Evolutionary conservation across 2,888 invertebrate species (phyloP).

Genomic region (Lutraria lutraria): DNA sequence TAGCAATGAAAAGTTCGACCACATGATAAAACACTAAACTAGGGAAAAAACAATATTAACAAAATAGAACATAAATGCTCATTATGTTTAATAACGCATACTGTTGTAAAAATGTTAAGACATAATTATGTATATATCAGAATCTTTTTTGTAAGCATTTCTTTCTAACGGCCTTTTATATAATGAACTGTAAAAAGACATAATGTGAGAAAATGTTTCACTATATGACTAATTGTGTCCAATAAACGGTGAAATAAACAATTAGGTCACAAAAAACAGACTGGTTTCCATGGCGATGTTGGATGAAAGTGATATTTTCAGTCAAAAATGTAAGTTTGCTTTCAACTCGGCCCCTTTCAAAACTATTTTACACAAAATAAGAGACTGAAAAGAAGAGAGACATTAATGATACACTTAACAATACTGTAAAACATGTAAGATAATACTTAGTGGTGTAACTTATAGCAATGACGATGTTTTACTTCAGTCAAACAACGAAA

Average conservation of each 20-base stretch:
- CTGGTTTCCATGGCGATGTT: background rate
- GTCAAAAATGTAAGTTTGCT: background rate
- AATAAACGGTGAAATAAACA: conserved; percentile 3
- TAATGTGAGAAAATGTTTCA: background rate
- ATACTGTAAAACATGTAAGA: background rate
- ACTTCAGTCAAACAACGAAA: background rate
- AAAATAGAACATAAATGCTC: too few relatives aligned
- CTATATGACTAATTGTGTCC: background rate
- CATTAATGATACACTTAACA: background rate
- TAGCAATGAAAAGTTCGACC: too few relatives aligned
- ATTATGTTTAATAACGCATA: too few relatives aligned
- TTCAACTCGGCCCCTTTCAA: background rate
- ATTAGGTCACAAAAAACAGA: conserved; percentile 19
- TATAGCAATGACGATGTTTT: background rate
- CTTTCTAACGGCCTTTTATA: conserved; percentile 1
- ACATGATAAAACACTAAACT: too few relatives aligned
- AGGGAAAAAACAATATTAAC: too few relatives aligned
- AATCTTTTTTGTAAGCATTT: background rate
- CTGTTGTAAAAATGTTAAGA: too few relatives aligned
- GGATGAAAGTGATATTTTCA: background rate
- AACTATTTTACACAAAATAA: background rate
- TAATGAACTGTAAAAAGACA: background rate
- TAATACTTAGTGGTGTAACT: background rate
- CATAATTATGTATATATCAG: too few relatives aligned
- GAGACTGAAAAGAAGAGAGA: background rate